Evolutionary conservation across 2,797 vertebrate species (phyloP).

Genomic region (Enteromius mattozi): DNA sequence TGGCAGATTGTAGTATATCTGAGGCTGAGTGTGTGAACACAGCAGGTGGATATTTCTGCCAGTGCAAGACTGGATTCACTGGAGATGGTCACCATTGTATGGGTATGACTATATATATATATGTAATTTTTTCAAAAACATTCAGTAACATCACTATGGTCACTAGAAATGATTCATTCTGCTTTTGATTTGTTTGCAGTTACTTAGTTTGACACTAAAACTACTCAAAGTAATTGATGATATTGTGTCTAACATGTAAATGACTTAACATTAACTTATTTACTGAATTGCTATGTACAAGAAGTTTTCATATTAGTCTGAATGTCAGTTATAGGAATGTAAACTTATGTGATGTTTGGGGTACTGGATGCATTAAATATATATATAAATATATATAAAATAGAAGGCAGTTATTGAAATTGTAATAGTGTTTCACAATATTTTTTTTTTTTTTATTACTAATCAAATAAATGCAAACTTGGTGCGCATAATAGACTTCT

Average conservation of each 20-base stretch:
- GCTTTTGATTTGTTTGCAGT: background rate
- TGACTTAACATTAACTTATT: background rate
- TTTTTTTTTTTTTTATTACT: background rate
- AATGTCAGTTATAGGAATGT: background rate
- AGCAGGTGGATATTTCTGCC: slow-evolving; percentile 76
- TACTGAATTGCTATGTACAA: background rate
- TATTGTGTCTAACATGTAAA: background rate
- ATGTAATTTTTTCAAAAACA: slow-evolving; percentile 4
- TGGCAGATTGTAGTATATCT: slow-evolving; percentile 63
- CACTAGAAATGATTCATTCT: background rate
- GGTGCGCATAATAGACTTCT: background rate
- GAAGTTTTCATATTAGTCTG: background rate
- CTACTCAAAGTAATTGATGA: background rate
- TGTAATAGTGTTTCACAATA: background rate
- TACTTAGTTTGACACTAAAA: background rate
- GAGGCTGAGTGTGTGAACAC: slow-evolving; percentile 75
- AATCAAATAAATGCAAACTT: background rate
- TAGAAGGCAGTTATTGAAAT: background rate
- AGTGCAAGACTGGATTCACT: slow-evolving; percentile 75
- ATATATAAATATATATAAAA: background rate
- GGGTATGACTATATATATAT: slow-evolving; percentile 65
- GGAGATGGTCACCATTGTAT: slow-evolving; percentile 78
- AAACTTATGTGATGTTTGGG: background rate
- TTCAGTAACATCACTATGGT: background rate
- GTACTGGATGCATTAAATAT: too few relatives aligned